Evolutionary conservation across 2,888 invertebrate species (phyloP).

Genomic region (Allophyes oxyacanthae): DNA sequence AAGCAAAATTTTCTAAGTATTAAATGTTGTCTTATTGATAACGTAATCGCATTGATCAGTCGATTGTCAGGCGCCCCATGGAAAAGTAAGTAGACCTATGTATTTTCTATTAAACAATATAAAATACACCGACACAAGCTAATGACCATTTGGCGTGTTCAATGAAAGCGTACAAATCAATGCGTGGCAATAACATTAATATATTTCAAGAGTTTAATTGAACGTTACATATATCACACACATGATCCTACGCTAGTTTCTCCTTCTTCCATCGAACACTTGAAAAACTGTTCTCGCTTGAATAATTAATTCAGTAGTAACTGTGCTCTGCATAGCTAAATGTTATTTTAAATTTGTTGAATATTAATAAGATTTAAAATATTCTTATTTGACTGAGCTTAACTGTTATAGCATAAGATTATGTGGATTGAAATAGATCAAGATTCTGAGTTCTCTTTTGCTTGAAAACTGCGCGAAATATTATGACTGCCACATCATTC

Average conservation of each 20-base stretch:
- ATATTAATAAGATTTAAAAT: conserved; percentile 35
- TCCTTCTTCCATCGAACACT: conserved; percentile 44
- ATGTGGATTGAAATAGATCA: not conserved
- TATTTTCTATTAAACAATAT: conserved; percentile 15
- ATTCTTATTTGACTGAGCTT: conserved; percentile 1
- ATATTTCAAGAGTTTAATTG: conserved; percentile 64
- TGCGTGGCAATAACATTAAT: conserved; percentile 62
- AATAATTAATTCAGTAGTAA: conserved; percentile 42
- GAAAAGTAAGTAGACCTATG: not conserved
- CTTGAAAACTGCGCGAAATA: too few species aligned
- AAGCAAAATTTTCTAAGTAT: too few species aligned
- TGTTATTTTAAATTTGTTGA: conserved; percentile 34
- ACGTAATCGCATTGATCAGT: conserved; percentile 26
- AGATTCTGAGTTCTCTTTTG: too few species aligned
- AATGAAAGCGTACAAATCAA: conserved; percentile 57
- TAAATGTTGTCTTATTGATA: too few species aligned
- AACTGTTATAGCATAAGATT: not conserved
- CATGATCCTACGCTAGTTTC: conserved; percentile 57
- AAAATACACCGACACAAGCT: conserved; percentile 28
- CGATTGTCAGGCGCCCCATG: not conserved
- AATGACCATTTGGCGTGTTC: conserved; percentile 66
- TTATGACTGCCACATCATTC: too few species aligned
- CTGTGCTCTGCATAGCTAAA: conserved; percentile 38
- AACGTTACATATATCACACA: conserved; percentile 59
- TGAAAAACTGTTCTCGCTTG: conserved; percentile 39